Evolutionary conservation across 2,113 vertebrate genomes (phyloP).

Genomic region (Strix aluco): DNA sequence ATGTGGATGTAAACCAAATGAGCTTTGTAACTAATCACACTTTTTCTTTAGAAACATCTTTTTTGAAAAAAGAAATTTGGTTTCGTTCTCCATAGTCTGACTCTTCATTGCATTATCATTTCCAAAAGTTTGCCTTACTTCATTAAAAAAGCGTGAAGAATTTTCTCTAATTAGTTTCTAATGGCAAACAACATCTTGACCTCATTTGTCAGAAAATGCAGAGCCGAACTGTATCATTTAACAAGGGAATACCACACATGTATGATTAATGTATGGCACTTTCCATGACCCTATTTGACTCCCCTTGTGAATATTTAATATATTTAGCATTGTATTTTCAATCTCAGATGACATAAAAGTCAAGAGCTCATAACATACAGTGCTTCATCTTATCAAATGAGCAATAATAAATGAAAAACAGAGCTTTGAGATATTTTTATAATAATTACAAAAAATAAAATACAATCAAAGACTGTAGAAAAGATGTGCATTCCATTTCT

Average conservation of each 20-base stretch:
- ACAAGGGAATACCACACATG: slow-evolving; percentile 52
- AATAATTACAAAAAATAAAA: slow-evolving; percentile 33
- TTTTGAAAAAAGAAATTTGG: neutral
- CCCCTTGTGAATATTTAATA: slow-evolving; percentile 59
- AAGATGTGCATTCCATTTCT: neutral
- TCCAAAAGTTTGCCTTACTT: slow-evolving; percentile 9
- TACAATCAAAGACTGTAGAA: neutral
- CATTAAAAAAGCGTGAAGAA: neutral
- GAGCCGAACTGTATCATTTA: slow-evolving; percentile 29
- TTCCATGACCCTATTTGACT: slow-evolving; percentile 46
- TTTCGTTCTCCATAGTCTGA: neutral
- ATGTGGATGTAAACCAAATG: neutral
- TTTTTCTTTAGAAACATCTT: neutral
- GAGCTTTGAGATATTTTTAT: slow-evolving; percentile 16
- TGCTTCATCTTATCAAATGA: neutral
- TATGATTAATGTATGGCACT: slow-evolving; percentile 65
- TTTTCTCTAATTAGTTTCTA: slow-evolving; percentile 53
- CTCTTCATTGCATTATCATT: neutral
- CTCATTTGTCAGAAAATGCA: slow-evolving; percentile 56
- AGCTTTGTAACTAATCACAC: neutral
- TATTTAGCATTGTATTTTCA: slow-evolving; percentile 30
- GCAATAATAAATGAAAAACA: slow-evolving; percentile 5
- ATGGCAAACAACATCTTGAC: slow-evolving; percentile 54
- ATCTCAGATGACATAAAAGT: slow-evolving; percentile 17
- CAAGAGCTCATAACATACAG: neutral